Conservation (phyloP, 2,797 vertebrate species). For the Cottoperca gobio region DNA sequence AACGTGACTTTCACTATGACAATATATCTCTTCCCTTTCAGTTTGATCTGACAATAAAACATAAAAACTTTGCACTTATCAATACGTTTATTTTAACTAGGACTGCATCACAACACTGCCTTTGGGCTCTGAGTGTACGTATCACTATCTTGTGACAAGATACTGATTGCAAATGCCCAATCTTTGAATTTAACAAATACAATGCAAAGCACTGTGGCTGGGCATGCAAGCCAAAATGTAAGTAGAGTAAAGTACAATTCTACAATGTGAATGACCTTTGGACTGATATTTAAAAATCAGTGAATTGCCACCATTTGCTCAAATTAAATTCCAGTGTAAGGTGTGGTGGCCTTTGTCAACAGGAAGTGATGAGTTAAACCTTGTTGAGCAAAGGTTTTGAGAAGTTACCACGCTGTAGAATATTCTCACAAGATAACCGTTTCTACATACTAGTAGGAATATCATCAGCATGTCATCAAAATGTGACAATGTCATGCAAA, state of each 20-base stretch:
- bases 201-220: constrained; percentile 46
- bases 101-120: neutral
- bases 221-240: neutral
- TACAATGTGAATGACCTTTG: neutral
- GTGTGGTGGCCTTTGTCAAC: neutral
- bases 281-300: neutral
- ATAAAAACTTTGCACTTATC: neutral
- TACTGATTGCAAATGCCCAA: constrained; percentile 46
- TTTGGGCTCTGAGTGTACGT: neutral
- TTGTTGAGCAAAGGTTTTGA: neutral
- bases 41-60: neutral
- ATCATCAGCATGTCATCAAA: neutral
- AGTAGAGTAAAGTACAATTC: too few species aligned
- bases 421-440: neutral
- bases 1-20: neutral
- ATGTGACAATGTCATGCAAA: too few species aligned
- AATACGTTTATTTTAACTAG: neutral
- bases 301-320: neutral
- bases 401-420: neutral
- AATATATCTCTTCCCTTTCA: neutral
- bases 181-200: constrained; percentile 56
- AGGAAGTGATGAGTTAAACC: constrained; percentile 6
- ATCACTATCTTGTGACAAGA: constrained; percentile 27
- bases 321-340: neutral
- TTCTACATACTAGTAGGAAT: too few species aligned